Conservation (phyloP, 2,797 vertebrate species). For the Acipenser oxyrinchus region DNA sequence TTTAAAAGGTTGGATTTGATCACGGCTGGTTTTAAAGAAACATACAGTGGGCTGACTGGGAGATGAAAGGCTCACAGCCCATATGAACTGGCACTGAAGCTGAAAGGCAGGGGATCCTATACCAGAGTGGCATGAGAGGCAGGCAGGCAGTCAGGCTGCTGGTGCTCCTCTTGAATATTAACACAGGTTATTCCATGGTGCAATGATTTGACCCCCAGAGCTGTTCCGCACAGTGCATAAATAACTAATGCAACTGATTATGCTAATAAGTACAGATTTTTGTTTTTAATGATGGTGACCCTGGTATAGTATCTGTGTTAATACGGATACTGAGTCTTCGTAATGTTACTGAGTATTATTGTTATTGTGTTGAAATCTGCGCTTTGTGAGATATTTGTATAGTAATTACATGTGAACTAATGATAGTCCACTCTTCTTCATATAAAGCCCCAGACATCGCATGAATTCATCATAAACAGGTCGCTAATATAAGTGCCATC, state of each 20-base stretch:
- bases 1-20: background rate
- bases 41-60: too few relatives aligned
- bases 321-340: too few relatives aligned
- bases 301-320: too few relatives aligned
- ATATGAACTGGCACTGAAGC: background rate
- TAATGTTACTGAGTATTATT: too few relatives aligned
- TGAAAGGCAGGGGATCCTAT: background rate
- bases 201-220: constrained; percentile 64
- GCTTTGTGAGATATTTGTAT: too few relatives aligned
- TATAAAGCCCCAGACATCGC: too few relatives aligned
- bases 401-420: too few relatives aligned
- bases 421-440: too few relatives aligned
- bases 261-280: constrained; percentile 54
- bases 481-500: too few relatives aligned
- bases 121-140: constrained; percentile 40
- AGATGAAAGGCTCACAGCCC: background rate
- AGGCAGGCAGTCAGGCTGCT: constrained; percentile 49
- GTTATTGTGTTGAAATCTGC: too few relatives aligned
- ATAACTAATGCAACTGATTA: constrained; percentile 73
- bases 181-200: constrained; percentile 73
- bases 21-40: background rate
- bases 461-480: too few relatives aligned
- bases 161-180: constrained; percentile 73
- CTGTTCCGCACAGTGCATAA: constrained; percentile 63
- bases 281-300: too few relatives aligned